Conservation (phyloP, 2,888 invertebrate species). For the Salticus scenicus region DNA sequence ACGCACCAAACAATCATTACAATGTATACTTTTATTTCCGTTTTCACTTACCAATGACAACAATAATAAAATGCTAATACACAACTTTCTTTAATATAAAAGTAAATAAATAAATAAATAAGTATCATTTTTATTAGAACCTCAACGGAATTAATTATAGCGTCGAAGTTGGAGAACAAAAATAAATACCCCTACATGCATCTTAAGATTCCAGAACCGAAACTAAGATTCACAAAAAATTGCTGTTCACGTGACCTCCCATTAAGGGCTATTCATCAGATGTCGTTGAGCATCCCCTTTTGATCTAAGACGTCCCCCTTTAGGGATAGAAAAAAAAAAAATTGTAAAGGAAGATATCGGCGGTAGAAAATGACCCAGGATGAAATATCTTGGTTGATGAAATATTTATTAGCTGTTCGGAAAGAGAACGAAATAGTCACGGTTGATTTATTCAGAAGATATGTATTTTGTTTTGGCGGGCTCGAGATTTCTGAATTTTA, state of each 20-base stretch:
- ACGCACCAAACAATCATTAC: no score
- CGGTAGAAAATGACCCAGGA: slow-evolving; percentile 42
- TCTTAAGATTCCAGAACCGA: background rate
- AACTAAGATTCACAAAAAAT: slow-evolving; percentile 16
- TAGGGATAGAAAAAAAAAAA: no score
- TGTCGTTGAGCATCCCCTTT: background rate
- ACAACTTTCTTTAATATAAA: no score
- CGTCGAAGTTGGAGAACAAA: no score
- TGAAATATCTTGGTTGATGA: slow-evolving; percentile 58
- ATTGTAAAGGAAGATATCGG: slow-evolving; percentile 28
- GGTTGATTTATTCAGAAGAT: slow-evolving; percentile 49
- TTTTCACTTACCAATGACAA: no score
- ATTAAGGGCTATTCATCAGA: slow-evolving; percentile 61
- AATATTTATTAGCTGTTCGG: slow-evolving; percentile 60
- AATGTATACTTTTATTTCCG: no score
- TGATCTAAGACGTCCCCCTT: background rate
- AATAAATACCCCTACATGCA: background rate
- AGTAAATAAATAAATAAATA: no score
- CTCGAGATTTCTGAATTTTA: background rate
- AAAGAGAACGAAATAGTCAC: slow-evolving; percentile 5
- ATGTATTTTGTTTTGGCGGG: slow-evolving; percentile 17
- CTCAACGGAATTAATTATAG: no score
- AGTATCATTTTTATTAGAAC: no score
- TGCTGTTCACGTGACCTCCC: slow-evolving; percentile 48
- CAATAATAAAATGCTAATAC: no score